Percentiles rank a stretch among this genome's conserved stretches.
These are phyloP conservation scores for Erpobdella octoculata DNA, from an alignment of 2,888 invertebrate species.

Conservation along the genomic window DNA sequence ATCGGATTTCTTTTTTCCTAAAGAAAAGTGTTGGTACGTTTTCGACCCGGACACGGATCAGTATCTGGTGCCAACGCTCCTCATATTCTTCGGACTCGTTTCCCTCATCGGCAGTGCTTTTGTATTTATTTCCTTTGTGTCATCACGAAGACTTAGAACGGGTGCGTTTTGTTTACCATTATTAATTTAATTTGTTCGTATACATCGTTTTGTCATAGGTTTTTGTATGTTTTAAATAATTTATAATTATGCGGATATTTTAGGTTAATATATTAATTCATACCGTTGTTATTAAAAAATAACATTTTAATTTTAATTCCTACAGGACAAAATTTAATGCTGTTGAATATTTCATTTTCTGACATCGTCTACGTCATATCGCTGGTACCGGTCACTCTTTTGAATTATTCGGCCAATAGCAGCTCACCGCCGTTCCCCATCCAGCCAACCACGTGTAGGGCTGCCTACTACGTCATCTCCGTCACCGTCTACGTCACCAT, in stretches of 20 bases:
- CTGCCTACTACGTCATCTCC: conserved; percentile 38
- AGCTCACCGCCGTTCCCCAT: background rate
- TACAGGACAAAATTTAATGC: conserved; percentile 34
- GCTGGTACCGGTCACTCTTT: conserved; percentile 32
- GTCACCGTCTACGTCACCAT: conserved; percentile 38
- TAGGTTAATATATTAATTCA: no score
- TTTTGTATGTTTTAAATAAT: background rate
- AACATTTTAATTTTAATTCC: background rate
- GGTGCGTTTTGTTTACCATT: conserved; percentile 27
- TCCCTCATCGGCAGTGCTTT: conserved; percentile 33
- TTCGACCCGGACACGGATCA: conserved; percentile 34
- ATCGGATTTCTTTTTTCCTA: background rate
- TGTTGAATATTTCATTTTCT: conserved; percentile 35
- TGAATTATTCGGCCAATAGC: conserved; percentile 32
- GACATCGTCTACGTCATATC: conserved; percentile 35
- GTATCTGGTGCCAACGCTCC: conserved; percentile 33
- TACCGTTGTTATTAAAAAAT: background rate
- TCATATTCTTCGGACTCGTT: conserved; percentile 32
- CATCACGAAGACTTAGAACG: conserved; percentile 32
- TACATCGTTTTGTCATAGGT: no score
- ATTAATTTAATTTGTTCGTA: no score
- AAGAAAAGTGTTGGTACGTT: conserved; percentile 31
- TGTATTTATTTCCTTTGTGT: conserved; percentile 31
- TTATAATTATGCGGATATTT: background rate
- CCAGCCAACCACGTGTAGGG: conserved; percentile 26